These are phyloP conservation scores for Formicarius rufipectus DNA, from an alignment of 2,113 vertebrate species.

Conservation along the genomic window DNA sequence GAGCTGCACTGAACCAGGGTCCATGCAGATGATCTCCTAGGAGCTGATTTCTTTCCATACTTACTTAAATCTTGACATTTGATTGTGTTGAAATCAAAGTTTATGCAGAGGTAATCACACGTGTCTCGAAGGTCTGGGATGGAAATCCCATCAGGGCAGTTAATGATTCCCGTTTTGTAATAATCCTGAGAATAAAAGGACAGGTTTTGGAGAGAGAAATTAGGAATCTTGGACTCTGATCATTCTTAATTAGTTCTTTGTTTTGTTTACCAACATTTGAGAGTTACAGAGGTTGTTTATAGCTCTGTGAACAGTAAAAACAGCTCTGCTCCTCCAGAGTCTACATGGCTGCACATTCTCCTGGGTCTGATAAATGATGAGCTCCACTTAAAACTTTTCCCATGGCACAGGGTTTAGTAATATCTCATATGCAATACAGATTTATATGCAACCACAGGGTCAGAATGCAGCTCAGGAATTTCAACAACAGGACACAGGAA, in stretches of 20 bases:
- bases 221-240: not conserved
- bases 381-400: not conserved
- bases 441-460: not conserved
- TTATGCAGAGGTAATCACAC: slow-evolving; percentile 84
- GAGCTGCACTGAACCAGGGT: not conserved
- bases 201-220: not conserved
- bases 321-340: not conserved
- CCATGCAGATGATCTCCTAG: not conserved
- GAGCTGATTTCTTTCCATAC: slow-evolving; percentile 14
- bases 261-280: not conserved
- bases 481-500: not conserved
- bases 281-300: not conserved
- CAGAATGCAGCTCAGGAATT: not conserved
- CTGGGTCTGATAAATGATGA: not conserved
- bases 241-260: not conserved
- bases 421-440: not conserved
- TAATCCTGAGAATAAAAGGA: slow-evolving; percentile 74
- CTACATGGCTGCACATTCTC: not conserved
- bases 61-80: slow-evolving; percentile 84
- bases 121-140: slow-evolving; percentile 82
- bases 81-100: slow-evolving; percentile 84
- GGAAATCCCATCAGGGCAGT: slow-evolving; percentile 82
- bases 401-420: not conserved
- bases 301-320: not conserved
- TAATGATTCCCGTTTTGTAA: slow-evolving; percentile 81